phyloP scores from a whole-genome alignment of 2,888 invertebrate species.

The Glyphotaelius pellucidus region DNA sequence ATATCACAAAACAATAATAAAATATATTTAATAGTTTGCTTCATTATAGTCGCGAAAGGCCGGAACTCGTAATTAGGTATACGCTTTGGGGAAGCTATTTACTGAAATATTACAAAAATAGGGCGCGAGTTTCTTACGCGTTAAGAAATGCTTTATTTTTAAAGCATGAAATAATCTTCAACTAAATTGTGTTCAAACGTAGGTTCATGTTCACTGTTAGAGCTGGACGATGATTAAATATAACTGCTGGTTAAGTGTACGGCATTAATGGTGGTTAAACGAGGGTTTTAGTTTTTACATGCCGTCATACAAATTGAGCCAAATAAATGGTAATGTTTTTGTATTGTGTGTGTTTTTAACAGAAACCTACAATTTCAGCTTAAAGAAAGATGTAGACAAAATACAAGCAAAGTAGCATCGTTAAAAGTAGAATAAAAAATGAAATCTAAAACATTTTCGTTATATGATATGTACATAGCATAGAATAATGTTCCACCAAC shows the following conservation, averaged over 20 bases:
- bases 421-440: not conserved
- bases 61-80: not conserved
- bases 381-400: not conserved
- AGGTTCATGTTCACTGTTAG: not conserved
- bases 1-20: not conserved
- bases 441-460: not conserved
- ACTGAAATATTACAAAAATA: conserved; percentile 7
- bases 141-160: not conserved
- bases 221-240: not conserved
- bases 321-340: not conserved
- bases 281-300: not conserved
- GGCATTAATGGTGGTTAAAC: not conserved
- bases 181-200: not conserved
- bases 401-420: not conserved
- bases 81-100: not conserved
- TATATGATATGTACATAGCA: not conserved
- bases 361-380: not conserved
- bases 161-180: not conserved
- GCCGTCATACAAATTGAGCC: not conserved
- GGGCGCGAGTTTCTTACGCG: not conserved
- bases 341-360: not conserved
- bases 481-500: not conserved
- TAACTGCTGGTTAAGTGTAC: not conserved
- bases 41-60: not conserved
- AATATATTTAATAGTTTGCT: not conserved